phyloP scores from a whole-genome alignment of 2,888 invertebrate species.

The Athrips mouffetella region DNA sequence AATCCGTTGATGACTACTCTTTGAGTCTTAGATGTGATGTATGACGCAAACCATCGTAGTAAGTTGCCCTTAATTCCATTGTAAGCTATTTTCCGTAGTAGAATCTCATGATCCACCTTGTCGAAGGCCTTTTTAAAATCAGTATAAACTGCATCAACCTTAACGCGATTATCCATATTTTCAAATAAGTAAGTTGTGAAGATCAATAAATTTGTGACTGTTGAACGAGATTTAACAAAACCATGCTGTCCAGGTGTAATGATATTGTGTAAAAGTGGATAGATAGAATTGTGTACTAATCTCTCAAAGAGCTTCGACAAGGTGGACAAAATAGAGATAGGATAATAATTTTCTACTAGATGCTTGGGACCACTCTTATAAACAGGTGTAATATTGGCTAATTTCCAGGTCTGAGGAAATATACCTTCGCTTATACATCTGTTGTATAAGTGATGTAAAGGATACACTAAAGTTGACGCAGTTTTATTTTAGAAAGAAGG shows the following conservation, averaged over 20 bases:
- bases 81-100: conserved; percentile 5
- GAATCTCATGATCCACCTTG: background rate
- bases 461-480: background rate
- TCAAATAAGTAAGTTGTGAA: background rate
- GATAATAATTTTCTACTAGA: no score
- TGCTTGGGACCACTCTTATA: no score
- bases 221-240: no score
- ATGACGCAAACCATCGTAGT: conserved; percentile 19
- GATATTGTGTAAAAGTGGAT: conserved; percentile 5
- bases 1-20: conserved; percentile 12
- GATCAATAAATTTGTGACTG: background rate
- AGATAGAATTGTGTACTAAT: background rate
- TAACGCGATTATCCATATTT: no score
- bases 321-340: no score
- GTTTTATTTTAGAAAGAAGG: background rate
- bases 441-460: background rate
- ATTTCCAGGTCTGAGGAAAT: conserved; percentile 10
- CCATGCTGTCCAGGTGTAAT: background rate
- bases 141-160: no score
- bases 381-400: conserved; percentile 4
- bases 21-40: conserved; percentile 17
- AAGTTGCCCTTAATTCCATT: conserved; percentile 18
- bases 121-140: no score
- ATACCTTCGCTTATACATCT: background rate
- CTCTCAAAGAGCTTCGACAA: conserved; percentile 3